Evolutionary conservation across 2,113 vertebrate species (phyloP), one percentile per base, ranked within the genome.

Genomic region (Phrynosoma platyrhinos): DNA sequence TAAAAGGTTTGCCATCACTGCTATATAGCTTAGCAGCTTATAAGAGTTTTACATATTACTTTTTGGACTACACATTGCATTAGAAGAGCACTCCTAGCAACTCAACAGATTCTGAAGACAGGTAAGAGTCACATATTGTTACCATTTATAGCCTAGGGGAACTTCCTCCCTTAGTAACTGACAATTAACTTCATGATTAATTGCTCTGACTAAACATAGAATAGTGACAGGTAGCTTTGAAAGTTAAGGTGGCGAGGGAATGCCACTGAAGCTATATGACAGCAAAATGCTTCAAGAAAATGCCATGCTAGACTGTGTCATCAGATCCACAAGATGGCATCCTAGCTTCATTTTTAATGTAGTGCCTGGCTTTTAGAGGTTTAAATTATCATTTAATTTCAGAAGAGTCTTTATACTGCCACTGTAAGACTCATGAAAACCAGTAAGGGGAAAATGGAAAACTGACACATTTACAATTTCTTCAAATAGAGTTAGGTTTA

Each of bases 241-340:
- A 0, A 9, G 1, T 66, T 66, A 32, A 52, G 36, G 36, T 14
- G 20, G 32, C 1, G 36, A 20, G 20, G 32, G 3, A 64, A 6
- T 21, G 47, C 21, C 78, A 82, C 52, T 62, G 72, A 64, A 84
- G 66, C 25, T 64, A 16, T 9, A 58, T n/a, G 2, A 36, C 14
- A 42, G 64, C 21, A 68, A 86, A 86, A 81, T 2, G 40, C 18
- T 40, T 32, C 79, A 84, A 68, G n/a, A 16, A 5, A n/a, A 13
- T 30, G 3, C 16, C 47, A 36, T 42, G 21, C n/a, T 55, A 77
- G 83, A 71, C 32, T 42, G 21, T 20, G 53, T 18, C 76, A 85
- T 30, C 32, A 74, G 76, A 69, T 81, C n/a, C 71, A 90, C 69
- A 52, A 91, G 83, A 87, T 47, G 30, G 32, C 86, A 92, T n/a